phyloP scores from a whole-genome alignment of 1,140 invertebrate genomes.

The Temnothorax longispinosus region DNA sequence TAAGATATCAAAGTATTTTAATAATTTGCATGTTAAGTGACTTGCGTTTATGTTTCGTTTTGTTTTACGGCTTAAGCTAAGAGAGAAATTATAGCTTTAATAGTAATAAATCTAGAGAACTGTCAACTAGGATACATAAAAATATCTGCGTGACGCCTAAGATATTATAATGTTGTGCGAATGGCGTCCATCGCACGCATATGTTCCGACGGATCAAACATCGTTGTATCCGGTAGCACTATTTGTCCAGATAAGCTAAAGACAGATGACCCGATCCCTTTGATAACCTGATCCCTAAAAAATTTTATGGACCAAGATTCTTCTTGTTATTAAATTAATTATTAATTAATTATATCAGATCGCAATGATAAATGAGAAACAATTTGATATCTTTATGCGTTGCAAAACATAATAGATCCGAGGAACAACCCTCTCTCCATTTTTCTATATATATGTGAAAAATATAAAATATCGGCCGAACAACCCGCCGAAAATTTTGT shows the following conservation, averaged over 20 bases:
- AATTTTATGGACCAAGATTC: background rate
- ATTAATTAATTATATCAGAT: background rate
- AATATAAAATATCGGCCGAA: background rate
- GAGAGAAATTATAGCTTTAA: constrained; percentile 6
- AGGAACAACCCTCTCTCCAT: background rate
- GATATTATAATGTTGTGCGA: background rate
- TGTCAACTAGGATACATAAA: background rate
- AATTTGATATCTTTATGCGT: background rate
- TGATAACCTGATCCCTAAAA: background rate
- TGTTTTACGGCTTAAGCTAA: background rate
- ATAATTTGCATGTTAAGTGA: constrained; percentile 35
- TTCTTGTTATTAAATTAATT: background rate
- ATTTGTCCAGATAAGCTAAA: constrained; percentile 11
- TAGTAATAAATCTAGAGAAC: constrained; percentile 3
- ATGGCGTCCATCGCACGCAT: background rate
- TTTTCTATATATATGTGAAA: background rate
- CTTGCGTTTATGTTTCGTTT: background rate
- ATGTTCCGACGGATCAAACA: constrained; percentile 48
- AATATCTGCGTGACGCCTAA: background rate
- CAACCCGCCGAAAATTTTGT: constrained; percentile 1
- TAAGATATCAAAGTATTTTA: constrained; percentile 1
- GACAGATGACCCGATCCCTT: background rate
- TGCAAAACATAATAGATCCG: background rate
- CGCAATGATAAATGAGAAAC: background rate
- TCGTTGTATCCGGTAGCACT: background rate